These are phyloP conservation scores for Drosophila subsilvestris DNA, from an alignment of 2,888 invertebrate species.

Conservation along the genomic window DNA sequence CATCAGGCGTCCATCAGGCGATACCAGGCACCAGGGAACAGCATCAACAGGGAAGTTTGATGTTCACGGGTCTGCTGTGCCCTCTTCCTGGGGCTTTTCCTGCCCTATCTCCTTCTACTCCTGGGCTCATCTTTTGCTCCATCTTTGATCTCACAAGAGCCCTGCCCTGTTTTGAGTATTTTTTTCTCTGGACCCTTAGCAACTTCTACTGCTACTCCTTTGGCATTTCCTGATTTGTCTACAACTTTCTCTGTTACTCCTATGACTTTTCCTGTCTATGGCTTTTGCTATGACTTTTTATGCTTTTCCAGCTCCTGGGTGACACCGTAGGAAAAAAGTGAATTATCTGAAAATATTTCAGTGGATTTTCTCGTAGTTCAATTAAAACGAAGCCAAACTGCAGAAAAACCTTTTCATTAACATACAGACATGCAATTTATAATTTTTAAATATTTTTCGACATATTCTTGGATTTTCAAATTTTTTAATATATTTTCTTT, in stretches of 20 bases:
- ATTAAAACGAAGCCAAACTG: too few relatives aligned
- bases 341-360: too few relatives aligned
- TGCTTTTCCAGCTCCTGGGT: not conserved
- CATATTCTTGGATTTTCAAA: too few relatives aligned
- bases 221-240: not conserved
- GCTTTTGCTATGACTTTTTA: not conserved
- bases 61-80: not conserved
- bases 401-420: too few relatives aligned
- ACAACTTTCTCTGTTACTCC: not conserved
- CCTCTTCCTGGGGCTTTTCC: not conserved
- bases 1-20: slow-evolving; percentile 51
- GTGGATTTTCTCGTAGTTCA: too few relatives aligned
- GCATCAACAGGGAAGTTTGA: not conserved
- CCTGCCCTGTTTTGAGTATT: not conserved
- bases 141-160: not conserved
- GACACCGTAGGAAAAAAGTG: too few relatives aligned
- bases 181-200: not conserved
- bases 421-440: too few relatives aligned
- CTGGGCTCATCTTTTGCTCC: not conserved
- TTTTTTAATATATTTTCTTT: too few relatives aligned
- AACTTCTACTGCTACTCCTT: not conserved
- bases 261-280: not conserved
- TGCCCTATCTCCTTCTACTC: not conserved
- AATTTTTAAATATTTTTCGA: too few relatives aligned
- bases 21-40: slow-evolving; percentile 8